Base-by-base conservation (phyloP, 2,888 invertebrate species). In the Tetropium fuscum region DNA sequence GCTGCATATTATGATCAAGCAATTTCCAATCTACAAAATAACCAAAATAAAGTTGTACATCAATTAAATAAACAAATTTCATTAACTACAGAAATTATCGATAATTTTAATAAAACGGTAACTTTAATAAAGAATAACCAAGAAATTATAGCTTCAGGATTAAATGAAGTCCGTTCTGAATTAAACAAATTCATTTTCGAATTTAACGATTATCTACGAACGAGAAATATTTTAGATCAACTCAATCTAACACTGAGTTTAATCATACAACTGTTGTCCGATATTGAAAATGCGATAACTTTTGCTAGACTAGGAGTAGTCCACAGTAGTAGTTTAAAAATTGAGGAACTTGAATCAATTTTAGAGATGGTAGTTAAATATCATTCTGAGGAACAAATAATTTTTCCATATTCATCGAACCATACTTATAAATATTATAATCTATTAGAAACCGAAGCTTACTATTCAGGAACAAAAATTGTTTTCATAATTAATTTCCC, bases 111-210 rank as follows among this genome's bases (percentile, higher is more conserved):
- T 22, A 44, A 6, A 44, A 44, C 19, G 11, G 10, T 44, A 2
- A 22, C 15, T 6, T 11, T 18, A 11, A 44, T 19, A 8, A 44
- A 44, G 20, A 44, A 20, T n/a, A 44, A 44, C 22, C 22, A 44
- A 19, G 6, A 44, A 8, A 7, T 30, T n/a, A 32, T 27, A 34
- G 10, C 30, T 13, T 27, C 27, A 8, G 18, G 34, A 1, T n/a
- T 48, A 25, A 48, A 48, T 48, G 10, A 48, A 48, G 15, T 48
- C 1, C 30, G 48, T 22, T 25, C 22, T 15, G 11, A 25, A 25
- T 22, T 48, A 18, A 34, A 30, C 10, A 18, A 36, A 10, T 34
- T 34, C n/a, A 13, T 36, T 36, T 36, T 18, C 7, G 5, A 36
- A 7, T 36, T 36, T 18, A 18, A 36, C 36, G 18, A 16, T n/a